Evolutionary conservation across 2,113 vertebrate genomes (phyloP), one percentile per base, ranked within the genome.

Genomic region (Hypocryptadius cinnamomeus): DNA sequence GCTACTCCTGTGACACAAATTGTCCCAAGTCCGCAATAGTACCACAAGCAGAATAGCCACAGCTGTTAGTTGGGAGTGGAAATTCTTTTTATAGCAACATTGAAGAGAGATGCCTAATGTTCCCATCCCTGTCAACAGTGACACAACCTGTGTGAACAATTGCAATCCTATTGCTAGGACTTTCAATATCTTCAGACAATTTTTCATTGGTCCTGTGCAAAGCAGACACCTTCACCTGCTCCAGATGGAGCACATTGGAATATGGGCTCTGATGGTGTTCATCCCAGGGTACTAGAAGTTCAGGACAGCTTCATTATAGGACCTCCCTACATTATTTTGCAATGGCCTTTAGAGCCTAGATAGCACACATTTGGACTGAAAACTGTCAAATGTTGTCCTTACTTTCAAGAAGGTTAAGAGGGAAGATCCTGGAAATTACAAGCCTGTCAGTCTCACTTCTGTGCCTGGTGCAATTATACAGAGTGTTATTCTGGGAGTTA

Each of bases 11-110:
- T 23, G 20, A 44, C 70, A 14, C 1, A 0, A 42, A 22, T 20
- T 18, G 8, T 9, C 51, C 44, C 22, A 50, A 2, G 1, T 19
- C 22, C 42, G 21, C 0, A 3, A 9, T 0, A 33, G 24, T 2
- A 4, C 8, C 21, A 48, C 1, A 1, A 73, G 17, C 16, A 78
- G 50, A 73, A 87, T 2, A 8, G 13, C n/a, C 40, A 48, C 17
- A 73, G n/a, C 7, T 65, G 2, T 48, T 45, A 40, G 10, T 37
- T 8, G 57, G 18, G 12, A 51, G 10, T 0, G 3, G n/a, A 65
- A 86, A 59, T n/a, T 25, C 13, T 79, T 87, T 44, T 28, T 24
- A 40, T 11, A 39, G 7, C 7, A 44, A 30, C 1, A 1, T 5
- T 50, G 40, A 35, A 70, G 42, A 51, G 8, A 81, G 42, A 15